A percentile compares a stretch with the other conserved stretches of the same genome.
These are phyloP conservation scores for Escarpia spicata DNA, from an alignment of 2,888 invertebrate genomes.

Conservation along the genomic window DNA sequence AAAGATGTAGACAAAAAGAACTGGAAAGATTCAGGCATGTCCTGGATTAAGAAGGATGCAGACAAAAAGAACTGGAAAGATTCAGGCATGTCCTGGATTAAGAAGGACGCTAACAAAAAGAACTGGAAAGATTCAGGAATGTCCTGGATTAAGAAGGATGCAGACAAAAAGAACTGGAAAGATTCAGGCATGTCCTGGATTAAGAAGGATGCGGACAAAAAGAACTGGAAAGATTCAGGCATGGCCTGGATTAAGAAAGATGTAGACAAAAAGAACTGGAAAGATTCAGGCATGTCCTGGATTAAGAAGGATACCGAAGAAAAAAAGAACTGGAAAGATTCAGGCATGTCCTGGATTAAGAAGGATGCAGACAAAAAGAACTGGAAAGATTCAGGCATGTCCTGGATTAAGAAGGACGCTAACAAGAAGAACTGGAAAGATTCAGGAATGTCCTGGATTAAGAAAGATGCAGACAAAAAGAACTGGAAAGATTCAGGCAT, in stretches of 20 bases:
- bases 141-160: neutral
- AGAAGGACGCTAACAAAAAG: neutral
- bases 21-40: constrained; percentile 6
- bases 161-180: neutral
- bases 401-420: neutral
- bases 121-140: neutral
- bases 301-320: neutral
- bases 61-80: constrained; percentile 7
- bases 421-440: neutral
- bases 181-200: neutral
- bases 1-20: neutral
- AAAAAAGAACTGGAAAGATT: neutral
- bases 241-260: neutral
- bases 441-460: neutral
- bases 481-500: neutral
- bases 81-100: neutral
- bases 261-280: neutral
- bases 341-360: neutral
- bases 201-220: neutral
- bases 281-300: neutral
- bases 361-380: neutral
- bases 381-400: neutral
- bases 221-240: neutral
- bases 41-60: neutral
- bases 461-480: neutral